Conservation (phyloP, 2,888 invertebrate genomes). For the Periphyllus acericola region DNA sequence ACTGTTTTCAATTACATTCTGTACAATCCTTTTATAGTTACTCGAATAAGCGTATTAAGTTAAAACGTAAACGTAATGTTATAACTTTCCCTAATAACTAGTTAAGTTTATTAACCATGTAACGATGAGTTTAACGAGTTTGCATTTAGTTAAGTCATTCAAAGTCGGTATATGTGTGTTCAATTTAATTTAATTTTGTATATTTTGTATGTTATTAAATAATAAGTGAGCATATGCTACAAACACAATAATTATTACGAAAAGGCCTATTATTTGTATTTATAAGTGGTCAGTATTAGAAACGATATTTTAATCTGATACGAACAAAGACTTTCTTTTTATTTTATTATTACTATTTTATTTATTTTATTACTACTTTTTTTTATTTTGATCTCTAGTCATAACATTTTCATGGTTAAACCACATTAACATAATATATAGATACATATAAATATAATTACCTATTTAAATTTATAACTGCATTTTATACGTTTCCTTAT, state of each 20-base stretch:
- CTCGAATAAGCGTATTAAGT: background rate
- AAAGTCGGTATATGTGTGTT: slow-evolving; percentile 52
- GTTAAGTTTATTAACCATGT: slow-evolving; percentile 19
- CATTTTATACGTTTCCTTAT: slow-evolving; percentile 54
- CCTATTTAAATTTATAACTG: slow-evolving; percentile 32
- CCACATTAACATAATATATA: slow-evolving; percentile 34
- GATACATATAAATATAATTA: slow-evolving; percentile 15
- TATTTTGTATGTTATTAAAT: slow-evolving; percentile 49
- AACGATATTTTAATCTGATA: slow-evolving; percentile 54
- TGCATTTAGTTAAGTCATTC: slow-evolving; percentile 28
- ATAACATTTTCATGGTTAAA: slow-evolving; percentile 35
- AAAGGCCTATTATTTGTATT: slow-evolving; percentile 33
- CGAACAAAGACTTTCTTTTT: slow-evolving; percentile 58
- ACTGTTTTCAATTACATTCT: background rate
- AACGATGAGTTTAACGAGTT: slow-evolving; percentile 14
- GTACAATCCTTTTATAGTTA: background rate
- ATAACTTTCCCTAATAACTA: slow-evolving; percentile 4
- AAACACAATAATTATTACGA: slow-evolving; percentile 11
- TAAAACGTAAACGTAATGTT: background rate
- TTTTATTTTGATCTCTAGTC: slow-evolving; percentile 60
- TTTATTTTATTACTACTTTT: background rate
- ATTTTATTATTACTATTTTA: slow-evolving; percentile 35
- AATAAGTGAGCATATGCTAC: slow-evolving; percentile 37
- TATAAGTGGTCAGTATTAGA: slow-evolving; percentile 54
- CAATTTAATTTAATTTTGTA: slow-evolving; percentile 53